phyloP scores from a whole-genome alignment of 2,888 invertebrate species.

The Sialis fuliginosa region DNA sequence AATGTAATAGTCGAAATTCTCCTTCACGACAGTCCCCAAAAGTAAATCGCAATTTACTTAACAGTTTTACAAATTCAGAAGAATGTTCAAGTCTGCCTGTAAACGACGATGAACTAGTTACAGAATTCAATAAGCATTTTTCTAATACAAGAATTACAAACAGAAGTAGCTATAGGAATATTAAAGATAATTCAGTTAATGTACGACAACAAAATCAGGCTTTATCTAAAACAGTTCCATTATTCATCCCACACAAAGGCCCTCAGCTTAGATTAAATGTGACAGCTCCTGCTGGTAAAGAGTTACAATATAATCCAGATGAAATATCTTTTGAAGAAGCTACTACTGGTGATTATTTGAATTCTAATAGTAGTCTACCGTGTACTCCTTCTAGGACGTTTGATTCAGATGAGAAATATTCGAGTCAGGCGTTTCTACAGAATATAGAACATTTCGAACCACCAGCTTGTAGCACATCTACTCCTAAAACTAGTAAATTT shows the following conservation, averaged over 20 bases:
- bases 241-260: background rate
- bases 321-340: slow-evolving; percentile 5
- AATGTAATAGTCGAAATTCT: background rate
- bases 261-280: slow-evolving; percentile 1
- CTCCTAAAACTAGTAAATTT: slow-evolving; percentile 19
- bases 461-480: slow-evolving; percentile 24
- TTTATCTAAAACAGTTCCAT: slow-evolving; percentile 1
- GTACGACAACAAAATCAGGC: background rate
- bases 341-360: background rate
- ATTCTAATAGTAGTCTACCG: too few relatives aligned
- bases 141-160: too few relatives aligned
- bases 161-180: too few relatives aligned
- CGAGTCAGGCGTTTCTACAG: background rate
- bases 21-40: slow-evolving; percentile 18
- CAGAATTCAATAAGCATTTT: too few relatives aligned
- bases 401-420: background rate
- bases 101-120: too few relatives aligned
- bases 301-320: slow-evolving; percentile 3
- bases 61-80: background rate
- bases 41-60: slow-evolving; percentile 22
- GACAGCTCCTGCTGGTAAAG: slow-evolving; percentile 3
- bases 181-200: too few relatives aligned
- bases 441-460: slow-evolving; percentile 15
- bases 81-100: too few relatives aligned
- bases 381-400: background rate